Evolutionary conservation across 1,140 invertebrate species (phyloP), one percentile per base, ranked within the genome.

Genomic region (Drosophila bocki): DNA sequence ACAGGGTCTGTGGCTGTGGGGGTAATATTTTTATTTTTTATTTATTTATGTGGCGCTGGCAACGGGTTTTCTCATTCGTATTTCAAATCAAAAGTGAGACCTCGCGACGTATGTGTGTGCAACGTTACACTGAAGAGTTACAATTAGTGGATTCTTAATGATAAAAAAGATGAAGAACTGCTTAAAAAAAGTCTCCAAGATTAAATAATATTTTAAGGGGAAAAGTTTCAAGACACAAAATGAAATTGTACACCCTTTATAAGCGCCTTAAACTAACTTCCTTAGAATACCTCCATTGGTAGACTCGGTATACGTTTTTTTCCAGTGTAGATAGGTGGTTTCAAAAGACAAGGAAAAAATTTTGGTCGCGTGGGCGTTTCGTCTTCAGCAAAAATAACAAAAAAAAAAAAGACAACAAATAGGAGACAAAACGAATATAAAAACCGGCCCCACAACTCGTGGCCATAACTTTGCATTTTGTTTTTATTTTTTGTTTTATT

Each of bases 291-390:
- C 7, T 0, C 7, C 1, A n/a, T n/a, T 29, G 2, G 0, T 0
- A 11, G 26, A 6, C 1, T 6, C 0, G 3, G 11, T 33, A 3
- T 35, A 19, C 13, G 0, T 15, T 17, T 48, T 48, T 29, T 56
- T 26, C 0, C 19, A 0, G 19, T 56, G 19, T 22, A 26, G 37
- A 8, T 26, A 22, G 26, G 42, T 41, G 48, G 26, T 44, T 59
- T 13, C 56, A 22, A 70, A 57, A 80, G 79, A 82, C 74, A 82
- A 72, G 80, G 76, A 60, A 87, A 85, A 87, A 88, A 88, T 88
- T 85, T 88, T 88, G 85, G 85, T 88, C 84, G 84, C 84, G 84
- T 88, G 84, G 84, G 84, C 84, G 84, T 88, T 67, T 67, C 84
- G 85, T 88, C 84, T 88, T 88, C 80, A 60, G 71, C 41, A 33